Percentiles rank a stretch among this genome's conserved stretches.
Conservation (phyloP, 1,140 invertebrate species). For the Leptinotarsa texana region DNA sequence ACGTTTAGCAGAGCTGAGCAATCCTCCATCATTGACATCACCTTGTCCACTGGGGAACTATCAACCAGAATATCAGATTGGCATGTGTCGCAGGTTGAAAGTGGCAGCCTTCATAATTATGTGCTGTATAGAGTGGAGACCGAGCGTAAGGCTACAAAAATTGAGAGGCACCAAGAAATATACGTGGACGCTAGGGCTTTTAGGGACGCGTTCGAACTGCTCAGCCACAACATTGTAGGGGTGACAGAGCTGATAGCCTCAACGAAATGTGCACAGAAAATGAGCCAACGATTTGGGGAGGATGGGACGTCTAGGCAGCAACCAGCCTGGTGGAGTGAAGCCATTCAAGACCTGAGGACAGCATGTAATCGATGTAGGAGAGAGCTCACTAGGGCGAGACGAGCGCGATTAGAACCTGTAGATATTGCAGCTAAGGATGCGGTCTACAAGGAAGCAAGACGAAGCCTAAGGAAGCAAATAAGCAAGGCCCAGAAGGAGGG, state of each 20-base stretch:
- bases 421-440: no score
- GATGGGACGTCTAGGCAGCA: background rate
- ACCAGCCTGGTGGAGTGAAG: no score
- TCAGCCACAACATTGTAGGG: background rate
- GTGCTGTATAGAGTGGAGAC: background rate
- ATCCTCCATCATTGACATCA: conserved; percentile 10
- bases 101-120: background rate
- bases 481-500: no score
- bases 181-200: background rate
- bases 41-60: background rate
- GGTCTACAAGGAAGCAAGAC: no score
- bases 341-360: no score
- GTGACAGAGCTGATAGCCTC: background rate
- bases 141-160: background rate
- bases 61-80: background rate
- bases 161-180: background rate
- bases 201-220: background rate
- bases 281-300: background rate
- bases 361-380: no score
- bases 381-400: no score
- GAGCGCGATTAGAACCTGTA: no score
- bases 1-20: conserved; percentile 14
- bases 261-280: background rate
- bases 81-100: conserved; percentile 6
- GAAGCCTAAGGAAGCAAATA: no score